These are phyloP conservation scores for Carcharodon carcharias DNA, from an alignment of 2,797 vertebrate species.

Conservation along the genomic window DNA sequence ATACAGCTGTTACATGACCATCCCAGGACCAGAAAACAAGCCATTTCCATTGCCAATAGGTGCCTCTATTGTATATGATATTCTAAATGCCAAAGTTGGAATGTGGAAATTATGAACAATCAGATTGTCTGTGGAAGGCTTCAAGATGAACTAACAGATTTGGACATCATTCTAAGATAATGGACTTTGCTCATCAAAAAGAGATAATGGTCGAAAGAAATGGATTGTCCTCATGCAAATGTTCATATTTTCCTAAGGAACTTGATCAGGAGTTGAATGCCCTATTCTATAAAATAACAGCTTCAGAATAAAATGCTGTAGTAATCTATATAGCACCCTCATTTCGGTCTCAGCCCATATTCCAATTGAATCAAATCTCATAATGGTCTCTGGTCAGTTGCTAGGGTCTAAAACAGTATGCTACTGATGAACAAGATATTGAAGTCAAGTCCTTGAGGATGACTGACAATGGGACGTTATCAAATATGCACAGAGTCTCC, in stretches of 20 bases:
- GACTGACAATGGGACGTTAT: neutral
- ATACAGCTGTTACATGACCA: neutral
- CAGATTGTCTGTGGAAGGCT: neutral
- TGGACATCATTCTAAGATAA: neutral
- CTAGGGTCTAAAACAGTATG: neutral
- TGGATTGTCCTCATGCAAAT: neutral
- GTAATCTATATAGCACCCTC: neutral
- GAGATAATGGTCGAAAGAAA: neutral
- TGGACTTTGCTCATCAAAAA: neutral
- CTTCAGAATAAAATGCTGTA: neutral
- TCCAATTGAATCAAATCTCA: neutral
- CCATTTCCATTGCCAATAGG: neutral
- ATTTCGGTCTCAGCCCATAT: neutral
- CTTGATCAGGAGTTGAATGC: neutral
- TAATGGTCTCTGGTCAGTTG: neutral
- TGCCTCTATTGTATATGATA: neutral
- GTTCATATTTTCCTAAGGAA: neutral
- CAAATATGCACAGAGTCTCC: neutral
- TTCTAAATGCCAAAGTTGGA: neutral
- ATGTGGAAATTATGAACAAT: neutral
- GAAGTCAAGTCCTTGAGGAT: neutral
- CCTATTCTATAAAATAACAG: neutral
- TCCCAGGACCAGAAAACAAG: neutral
- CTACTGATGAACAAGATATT: neutral
- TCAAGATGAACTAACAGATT: neutral